phyloP scores from a whole-genome alignment of 2,113 vertebrate species.

The Corapipo altera region DNA sequence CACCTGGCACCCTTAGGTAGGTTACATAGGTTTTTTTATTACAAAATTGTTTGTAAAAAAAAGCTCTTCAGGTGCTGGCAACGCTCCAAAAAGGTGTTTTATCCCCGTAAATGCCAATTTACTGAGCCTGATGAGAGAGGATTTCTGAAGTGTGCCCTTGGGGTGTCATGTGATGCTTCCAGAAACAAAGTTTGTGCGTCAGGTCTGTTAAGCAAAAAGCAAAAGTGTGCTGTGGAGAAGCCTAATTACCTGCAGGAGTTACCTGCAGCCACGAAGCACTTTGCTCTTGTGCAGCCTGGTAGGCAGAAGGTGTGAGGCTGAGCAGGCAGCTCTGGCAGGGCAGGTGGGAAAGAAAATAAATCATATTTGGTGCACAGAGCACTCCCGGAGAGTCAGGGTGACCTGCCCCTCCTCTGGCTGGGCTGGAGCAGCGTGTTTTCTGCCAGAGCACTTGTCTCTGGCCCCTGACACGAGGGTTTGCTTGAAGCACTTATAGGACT shows the following conservation, averaged over 20 bases:
- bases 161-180: background rate
- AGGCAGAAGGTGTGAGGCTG: rapidly evolving
- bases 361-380: rapidly evolving
- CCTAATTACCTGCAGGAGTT: background rate
- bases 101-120: background rate
- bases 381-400: background rate
- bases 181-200: background rate
- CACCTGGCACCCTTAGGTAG: background rate
- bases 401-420: background rate
- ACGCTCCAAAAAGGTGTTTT: background rate
- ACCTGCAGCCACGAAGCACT: no score
- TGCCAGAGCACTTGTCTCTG: background rate
- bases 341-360: background rate
- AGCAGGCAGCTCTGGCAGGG: rapidly evolving
- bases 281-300: rapidly evolving
- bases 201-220: background rate
- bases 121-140: background rate
- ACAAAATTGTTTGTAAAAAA: background rate
- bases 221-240: background rate
- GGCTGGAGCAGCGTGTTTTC: background rate
- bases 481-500: rapidly evolving
- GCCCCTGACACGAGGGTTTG: background rate
- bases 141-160: background rate
- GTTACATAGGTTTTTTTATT: background rate
- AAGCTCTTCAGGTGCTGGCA: background rate